Conservation (phyloP, 2,888 invertebrate genomes). For the Hedya salicella region DNA sequence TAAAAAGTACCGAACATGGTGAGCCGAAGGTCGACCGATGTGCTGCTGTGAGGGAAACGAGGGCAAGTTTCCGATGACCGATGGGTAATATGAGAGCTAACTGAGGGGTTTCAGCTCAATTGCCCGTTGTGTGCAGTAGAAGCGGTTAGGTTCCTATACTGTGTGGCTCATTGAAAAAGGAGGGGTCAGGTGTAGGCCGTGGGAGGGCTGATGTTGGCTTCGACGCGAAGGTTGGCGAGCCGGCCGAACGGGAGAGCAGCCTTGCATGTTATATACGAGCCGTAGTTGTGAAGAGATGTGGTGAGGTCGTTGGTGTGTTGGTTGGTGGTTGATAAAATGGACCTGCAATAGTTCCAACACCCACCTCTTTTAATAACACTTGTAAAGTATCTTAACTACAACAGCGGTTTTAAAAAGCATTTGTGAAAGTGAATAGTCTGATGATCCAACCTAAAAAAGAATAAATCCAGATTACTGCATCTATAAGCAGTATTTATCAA, state of each 20-base stretch:
- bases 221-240: constrained; percentile 73
- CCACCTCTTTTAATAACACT: constrained; percentile 82
- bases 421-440: constrained; percentile 9
- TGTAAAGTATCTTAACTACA: constrained; percentile 53
- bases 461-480: no score
- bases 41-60: constrained; percentile 76
- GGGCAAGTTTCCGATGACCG: constrained; percentile 60
- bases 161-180: constrained; percentile 61
- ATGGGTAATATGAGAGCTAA: constrained; percentile 20
- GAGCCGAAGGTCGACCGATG: constrained; percentile 72
- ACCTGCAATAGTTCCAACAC: constrained; percentile 86
- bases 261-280: constrained; percentile 80
- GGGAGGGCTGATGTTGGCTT: constrained; percentile 75
- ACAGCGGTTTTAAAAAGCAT: constrained; percentile 45
- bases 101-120: constrained; percentile 63
- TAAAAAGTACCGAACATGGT: constrained; percentile 83
- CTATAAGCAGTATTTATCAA: no score
- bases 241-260: constrained; percentile 71
- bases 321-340: constrained; percentile 85
- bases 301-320: constrained; percentile 84
- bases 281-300: constrained; percentile 84
- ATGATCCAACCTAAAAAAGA: constrained; percentile 1
- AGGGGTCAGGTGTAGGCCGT: constrained; percentile 79
- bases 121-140: constrained; percentile 77
- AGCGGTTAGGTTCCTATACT: constrained; percentile 68